Evolutionary conservation across 1,140 invertebrate species (phyloP).

Genomic region (Nymphalis io): DNA sequence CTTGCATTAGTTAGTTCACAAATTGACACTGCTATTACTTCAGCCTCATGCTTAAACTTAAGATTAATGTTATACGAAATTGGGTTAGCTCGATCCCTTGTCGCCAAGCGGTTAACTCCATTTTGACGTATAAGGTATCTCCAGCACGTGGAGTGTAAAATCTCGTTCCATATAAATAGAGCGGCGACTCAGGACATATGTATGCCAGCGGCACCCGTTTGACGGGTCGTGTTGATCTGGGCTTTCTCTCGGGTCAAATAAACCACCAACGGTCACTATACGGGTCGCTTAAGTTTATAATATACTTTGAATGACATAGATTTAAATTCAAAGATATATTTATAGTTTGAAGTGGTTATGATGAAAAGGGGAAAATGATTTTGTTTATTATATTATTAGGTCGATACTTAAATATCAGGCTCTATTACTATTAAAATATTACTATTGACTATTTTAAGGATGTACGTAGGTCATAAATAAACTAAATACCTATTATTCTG

Average conservation of each 20-base stretch:
- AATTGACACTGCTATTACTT: no score
- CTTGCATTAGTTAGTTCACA: no score
- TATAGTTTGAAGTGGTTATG: not conserved
- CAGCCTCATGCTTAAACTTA: no score
- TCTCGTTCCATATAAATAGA: constrained; percentile 31
- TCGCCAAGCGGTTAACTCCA: constrained; percentile 8
- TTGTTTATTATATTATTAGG: no score
- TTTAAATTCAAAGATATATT: not conserved
- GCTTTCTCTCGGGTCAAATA: constrained; percentile 60
- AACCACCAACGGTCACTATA: constrained; percentile 39
- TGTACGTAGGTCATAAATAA: no score
- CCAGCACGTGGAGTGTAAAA: constrained; percentile 29
- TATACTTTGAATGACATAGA: constrained; percentile 9
- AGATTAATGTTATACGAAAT: not conserved
- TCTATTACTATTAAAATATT: no score
- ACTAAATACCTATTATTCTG: no score
- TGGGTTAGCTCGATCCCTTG: not conserved
- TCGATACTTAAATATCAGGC: no score
- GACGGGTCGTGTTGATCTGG: constrained; percentile 46
- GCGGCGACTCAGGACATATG: constrained; percentile 17
- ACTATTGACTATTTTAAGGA: no score
- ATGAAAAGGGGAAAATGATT: no score
- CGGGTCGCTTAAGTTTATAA: constrained; percentile 30
- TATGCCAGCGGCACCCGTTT: constrained; percentile 44
- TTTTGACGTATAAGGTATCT: constrained; percentile 3